Conservation (phyloP, 2,113 vertebrate genomes). For the Clarias batrachus region DNA sequence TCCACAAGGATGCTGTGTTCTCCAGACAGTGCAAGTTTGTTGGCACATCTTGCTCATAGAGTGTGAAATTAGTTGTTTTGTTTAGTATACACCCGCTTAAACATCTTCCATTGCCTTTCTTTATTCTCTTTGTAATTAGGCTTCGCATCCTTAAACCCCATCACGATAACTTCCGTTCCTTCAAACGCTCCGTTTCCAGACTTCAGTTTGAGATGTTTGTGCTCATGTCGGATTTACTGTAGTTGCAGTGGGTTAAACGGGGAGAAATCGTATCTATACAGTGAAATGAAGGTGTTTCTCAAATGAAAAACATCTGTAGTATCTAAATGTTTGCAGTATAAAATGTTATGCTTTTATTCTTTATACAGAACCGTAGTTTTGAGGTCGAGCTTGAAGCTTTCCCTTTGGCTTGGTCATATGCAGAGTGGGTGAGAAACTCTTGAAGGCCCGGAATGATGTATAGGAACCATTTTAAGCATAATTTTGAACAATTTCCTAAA, state of each 20-base stretch:
- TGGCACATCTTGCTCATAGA: background rate
- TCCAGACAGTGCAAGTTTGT: background rate
- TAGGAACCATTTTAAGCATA: constrained; percentile 4
- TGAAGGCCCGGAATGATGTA: background rate
- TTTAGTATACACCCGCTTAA: background rate
- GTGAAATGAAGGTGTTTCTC: background rate
- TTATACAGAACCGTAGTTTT: background rate
- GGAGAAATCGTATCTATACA: background rate
- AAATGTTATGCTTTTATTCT: background rate
- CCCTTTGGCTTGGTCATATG: background rate
- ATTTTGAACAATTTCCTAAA: constrained; percentile 8
- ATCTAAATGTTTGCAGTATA: background rate
- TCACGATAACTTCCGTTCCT: background rate
- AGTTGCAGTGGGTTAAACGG: background rate
- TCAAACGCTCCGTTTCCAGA: background rate
- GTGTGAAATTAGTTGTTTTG: constrained; percentile 16
- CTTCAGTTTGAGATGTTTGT: background rate
- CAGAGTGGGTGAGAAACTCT: background rate
- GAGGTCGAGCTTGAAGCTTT: background rate
- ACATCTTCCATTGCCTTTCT: background rate
- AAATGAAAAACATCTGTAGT: background rate
- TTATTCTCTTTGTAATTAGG: background rate
- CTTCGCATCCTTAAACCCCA: background rate
- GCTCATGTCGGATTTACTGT: too few relatives aligned
- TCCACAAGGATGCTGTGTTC: background rate